Evolutionary conservation across 37 sponge, comb jelly and placozoan species (phyloP).

Genomic region (Spongilla lacustris): DNA sequence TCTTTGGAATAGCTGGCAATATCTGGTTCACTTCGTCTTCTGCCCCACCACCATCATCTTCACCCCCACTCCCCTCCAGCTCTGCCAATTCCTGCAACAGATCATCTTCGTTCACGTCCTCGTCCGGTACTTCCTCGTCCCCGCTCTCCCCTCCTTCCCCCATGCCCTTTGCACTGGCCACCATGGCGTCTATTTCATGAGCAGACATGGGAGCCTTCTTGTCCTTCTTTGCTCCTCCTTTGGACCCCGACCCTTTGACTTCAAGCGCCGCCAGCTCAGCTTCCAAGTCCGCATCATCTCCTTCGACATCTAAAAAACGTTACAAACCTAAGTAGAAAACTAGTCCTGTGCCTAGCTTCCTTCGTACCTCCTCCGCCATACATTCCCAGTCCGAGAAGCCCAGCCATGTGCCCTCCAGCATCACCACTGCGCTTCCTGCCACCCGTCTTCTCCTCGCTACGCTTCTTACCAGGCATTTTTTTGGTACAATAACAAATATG

Average conservation of each 20-base stretch:
- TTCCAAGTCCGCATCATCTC: slow-evolving; percentile 79
- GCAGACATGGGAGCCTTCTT: slow-evolving; percentile 34
- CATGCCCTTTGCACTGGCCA: slow-evolving; percentile 39
- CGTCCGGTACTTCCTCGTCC: background rate
- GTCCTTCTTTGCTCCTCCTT: slow-evolving; percentile 31
- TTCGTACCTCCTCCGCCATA: slow-evolving; percentile 7
- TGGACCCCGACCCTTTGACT: slow-evolving; percentile 30
- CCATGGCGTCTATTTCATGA: slow-evolving; percentile 42
- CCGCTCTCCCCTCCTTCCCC: slow-evolving; percentile 39
- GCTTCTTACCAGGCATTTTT: background rate
- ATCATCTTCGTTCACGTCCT: background rate
- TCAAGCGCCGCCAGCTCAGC: slow-evolving; percentile 80
- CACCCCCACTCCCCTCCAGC: background rate
- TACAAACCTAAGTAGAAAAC: too few relatives aligned
- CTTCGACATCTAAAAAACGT: slow-evolving; percentile 22
- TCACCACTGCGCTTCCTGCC: background rate
- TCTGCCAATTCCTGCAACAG: background rate
- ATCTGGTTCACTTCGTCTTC: slow-evolving; percentile 56
- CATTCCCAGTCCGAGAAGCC: background rate
- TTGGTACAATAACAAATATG: background rate
- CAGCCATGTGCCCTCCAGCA: background rate
- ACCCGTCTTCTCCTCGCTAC: background rate
- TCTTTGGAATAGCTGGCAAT: background rate
- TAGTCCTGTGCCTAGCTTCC: background rate
- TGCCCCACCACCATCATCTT: slow-evolving; percentile 29